A percentile compares a stretch with the other conserved stretches of the same genome.
Conservation (phyloP, 2,113 vertebrate genomes). For the Dipodomys ordii region DNA sequence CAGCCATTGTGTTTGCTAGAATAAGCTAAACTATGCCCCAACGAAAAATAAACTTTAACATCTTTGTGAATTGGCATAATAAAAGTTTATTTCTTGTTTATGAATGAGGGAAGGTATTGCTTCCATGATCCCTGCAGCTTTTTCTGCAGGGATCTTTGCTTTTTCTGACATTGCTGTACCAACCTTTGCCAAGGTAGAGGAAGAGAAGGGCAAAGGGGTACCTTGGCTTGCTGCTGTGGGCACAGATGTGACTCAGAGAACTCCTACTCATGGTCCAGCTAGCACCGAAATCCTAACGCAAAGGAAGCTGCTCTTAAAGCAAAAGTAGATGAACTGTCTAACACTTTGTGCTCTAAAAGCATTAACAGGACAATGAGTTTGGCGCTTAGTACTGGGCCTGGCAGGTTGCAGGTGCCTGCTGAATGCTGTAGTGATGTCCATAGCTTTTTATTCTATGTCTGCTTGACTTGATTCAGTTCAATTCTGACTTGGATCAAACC, state of each 20-base stretch:
- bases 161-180: not conserved
- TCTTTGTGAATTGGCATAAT: not conserved
- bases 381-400: not conserved
- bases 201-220: not conserved
- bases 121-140: no score
- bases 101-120: not conserved
- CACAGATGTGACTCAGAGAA: accelerated
- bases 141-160: not conserved
- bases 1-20: not conserved
- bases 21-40: not conserved
- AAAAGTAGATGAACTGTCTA: not conserved
- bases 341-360: not conserved
- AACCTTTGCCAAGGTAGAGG: not conserved
- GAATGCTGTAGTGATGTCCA: not conserved
- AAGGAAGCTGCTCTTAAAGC: not conserved
- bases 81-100: not conserved
- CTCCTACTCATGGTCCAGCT: not conserved
- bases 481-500: not conserved
- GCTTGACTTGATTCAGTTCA: not conserved
- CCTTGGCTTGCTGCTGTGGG: no score
- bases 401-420: not conserved
- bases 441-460: not conserved
- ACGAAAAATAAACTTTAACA: not conserved
- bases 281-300: not conserved
- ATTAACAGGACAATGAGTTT: not conserved